Evolutionary conservation across 1,140 invertebrate genomes (phyloP), one percentile per base, ranked within the genome.

Genomic region (Phortica variegata): DNA sequence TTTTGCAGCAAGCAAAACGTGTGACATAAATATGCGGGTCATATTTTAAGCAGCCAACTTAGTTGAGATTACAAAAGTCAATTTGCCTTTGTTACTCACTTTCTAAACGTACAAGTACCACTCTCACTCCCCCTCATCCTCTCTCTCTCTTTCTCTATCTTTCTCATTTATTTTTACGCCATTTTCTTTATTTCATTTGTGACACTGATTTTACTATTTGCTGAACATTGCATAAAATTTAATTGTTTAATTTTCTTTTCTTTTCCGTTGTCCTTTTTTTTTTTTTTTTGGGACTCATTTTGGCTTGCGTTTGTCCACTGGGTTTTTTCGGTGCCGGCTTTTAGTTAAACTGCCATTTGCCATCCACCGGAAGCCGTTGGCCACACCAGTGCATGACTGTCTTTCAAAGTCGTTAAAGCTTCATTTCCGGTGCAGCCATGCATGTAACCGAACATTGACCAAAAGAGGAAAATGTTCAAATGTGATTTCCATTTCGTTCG

Each of bases 371-470:
- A 60, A 65, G 44, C 36, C 33, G 38, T 45, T 58, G 34, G 40
- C 5, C 23, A 26, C 10, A 10, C 23, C 23, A 26, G 23, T 26
- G 10, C 23, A n/a, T n/a, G 47, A 33, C 56, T 49, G 57, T 56
- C 58, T 26, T 6, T 10, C 50, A 58, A 56, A 59, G 61, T 65
- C 61, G 58, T 65, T 65, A 56, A 65, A 65, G 61, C 55, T 61
- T 65, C 55, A 65, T 65, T 65, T 65, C 61, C 61, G 62, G 58
- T 29, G 52, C 58, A 65, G 58, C 51, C 62, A 65, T 56, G 44
- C 50, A 57, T 63, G 61, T 58, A 56, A 56, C 50, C 52, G 49
- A 54, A 43, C 55, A 61, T 56, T 61, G 61, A 58, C 61, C 55
- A 33, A 20, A 36, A 52, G 49, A 36, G 37, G 49, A 26, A 26